Conservation (phyloP, 2,888 invertebrate genomes). For the Chloroclystis v-ata region DNA sequence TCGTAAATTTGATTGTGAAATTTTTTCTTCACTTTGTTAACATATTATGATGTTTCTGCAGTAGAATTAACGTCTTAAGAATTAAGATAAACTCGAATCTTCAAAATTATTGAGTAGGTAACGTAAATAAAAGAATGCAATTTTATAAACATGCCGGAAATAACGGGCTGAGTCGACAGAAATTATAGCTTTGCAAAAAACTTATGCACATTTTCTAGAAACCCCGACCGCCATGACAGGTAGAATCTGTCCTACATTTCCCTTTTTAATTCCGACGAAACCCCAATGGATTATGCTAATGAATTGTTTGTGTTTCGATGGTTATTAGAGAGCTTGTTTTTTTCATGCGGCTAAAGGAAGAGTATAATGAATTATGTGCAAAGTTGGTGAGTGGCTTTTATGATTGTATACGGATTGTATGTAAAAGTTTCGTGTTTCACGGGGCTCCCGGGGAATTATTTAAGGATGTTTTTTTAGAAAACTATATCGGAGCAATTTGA, state of each 20-base stretch:
- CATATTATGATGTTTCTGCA: no score
- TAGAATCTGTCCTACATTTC: conserved; percentile 23
- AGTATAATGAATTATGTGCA: conserved; percentile 91
- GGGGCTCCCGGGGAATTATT: no score
- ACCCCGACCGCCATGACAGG: conserved; percentile 7
- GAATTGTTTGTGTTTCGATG: conserved; percentile 22
- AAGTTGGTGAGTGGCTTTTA: conserved; percentile 84
- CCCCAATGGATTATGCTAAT: conserved; percentile 26
- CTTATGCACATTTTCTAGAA: conserved; percentile 9
- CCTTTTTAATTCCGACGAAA: conserved; percentile 19
- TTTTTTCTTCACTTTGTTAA: no score
- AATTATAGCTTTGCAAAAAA: conserved; percentile 8
- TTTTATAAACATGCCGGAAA: conserved; percentile 8
- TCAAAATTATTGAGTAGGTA: no score
- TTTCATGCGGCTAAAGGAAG: conserved; percentile 79
- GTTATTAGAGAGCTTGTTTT: conserved; percentile 22
- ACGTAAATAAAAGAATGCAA: conserved; percentile 1
- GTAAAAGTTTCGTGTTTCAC: no score
- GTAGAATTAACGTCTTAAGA: no score
- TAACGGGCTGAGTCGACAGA: conserved; percentile 9
- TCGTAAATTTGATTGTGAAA: no score
- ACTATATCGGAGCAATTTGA: no score
- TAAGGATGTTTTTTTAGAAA: no score
- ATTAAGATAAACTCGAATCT: no score
- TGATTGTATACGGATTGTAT: conserved; percentile 17